These are phyloP conservation scores for Bagarius yarrelli DNA, from an alignment of 2,113 vertebrate species.

Conservation along the genomic window DNA sequence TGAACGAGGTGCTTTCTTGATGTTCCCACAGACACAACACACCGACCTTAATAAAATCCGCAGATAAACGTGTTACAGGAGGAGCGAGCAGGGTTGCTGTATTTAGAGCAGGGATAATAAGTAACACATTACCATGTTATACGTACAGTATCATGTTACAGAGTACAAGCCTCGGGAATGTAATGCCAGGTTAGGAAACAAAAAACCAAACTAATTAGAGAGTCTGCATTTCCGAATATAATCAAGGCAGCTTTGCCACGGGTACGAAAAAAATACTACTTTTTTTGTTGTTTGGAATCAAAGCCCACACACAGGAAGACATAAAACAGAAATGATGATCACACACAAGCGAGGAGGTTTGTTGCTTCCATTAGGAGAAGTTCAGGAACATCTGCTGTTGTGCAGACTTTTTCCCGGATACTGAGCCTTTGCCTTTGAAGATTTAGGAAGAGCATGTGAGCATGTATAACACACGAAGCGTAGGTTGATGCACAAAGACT, in stretches of 20 bases:
- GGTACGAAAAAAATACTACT: slow-evolving; percentile 12
- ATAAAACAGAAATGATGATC: slow-evolving; percentile 28
- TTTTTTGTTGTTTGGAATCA: slow-evolving; percentile 19
- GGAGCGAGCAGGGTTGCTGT: not conserved
- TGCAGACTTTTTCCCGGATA: slow-evolving; percentile 7
- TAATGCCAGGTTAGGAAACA: slow-evolving; percentile 17
- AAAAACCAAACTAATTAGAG: slow-evolving; percentile 22
- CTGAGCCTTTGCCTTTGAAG: slow-evolving; percentile 17
- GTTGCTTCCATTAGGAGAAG: slow-evolving; percentile 23
- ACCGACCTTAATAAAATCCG: not conserved
- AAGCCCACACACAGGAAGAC: slow-evolving; percentile 28
- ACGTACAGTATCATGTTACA: slow-evolving; percentile 18
- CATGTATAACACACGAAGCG: not conserved
- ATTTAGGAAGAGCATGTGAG: not conserved
- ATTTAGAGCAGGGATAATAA: slow-evolving; percentile 2
- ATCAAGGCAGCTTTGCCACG: slow-evolving; percentile 12
- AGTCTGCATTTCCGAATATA: slow-evolving; percentile 19
- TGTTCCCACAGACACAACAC: slow-evolving; percentile 9
- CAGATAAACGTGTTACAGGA: not conserved
- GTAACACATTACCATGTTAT: slow-evolving; percentile 1
- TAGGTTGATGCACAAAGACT: not conserved
- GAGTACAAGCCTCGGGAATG: not conserved
- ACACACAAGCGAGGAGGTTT: slow-evolving; percentile 18
- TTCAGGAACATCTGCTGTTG: slow-evolving; percentile 38
- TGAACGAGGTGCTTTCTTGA: slow-evolving; percentile 10